Percentiles rank a stretch among this genome's conserved stretches.
Evolutionary conservation across 1,140 invertebrate species (phyloP).

Genomic region (Pachypeltis micranthus): DNA sequence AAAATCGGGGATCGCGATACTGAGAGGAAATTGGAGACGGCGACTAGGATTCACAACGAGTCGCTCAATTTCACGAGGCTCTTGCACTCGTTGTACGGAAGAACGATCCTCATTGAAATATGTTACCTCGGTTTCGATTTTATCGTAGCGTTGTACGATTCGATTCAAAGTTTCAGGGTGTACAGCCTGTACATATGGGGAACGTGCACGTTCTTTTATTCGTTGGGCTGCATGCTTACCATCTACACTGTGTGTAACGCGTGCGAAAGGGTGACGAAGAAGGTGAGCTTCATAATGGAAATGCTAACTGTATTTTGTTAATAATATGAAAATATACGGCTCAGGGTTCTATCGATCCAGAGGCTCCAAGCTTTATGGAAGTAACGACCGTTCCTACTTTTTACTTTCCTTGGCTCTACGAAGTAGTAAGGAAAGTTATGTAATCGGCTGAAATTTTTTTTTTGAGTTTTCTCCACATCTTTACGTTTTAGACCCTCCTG

Average conservation of each 20-base stretch:
- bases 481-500: too few relatives aligned
- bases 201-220: neutral
- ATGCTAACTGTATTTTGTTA: too few relatives aligned
- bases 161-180: neutral
- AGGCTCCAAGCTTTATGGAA: too few relatives aligned
- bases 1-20: neutral
- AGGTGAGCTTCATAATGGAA: neutral
- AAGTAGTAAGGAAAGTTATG: too few relatives aligned
- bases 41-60: neutral
- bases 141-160: neutral
- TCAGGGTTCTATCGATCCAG: too few relatives aligned
- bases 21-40: neutral
- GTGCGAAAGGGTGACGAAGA: neutral
- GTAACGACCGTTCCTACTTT: too few relatives aligned
- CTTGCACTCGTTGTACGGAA: neutral
- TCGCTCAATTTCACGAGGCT: neutral
- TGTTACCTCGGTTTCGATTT: neutral
- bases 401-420: too few relatives aligned
- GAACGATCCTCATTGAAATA: neutral
- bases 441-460: too few relatives aligned
- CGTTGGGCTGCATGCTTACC: neutral
- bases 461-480: too few relatives aligned
- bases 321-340: too few relatives aligned
- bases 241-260: neutral
- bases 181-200: neutral